Conservation (phyloP, 2,797 vertebrate species). For the Syncerus caffer region DNA sequence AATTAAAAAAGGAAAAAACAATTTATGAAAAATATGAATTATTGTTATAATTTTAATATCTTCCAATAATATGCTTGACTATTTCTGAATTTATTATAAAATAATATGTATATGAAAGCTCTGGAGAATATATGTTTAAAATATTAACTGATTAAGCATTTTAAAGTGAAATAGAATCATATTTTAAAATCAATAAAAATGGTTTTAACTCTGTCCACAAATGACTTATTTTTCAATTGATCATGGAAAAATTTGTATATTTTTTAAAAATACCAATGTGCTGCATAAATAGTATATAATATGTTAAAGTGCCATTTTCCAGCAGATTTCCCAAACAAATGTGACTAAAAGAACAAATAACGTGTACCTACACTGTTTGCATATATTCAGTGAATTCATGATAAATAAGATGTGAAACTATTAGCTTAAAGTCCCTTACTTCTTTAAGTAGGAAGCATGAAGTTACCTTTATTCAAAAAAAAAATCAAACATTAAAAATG, state of each 20-base stretch:
- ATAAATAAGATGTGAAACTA: conserved; percentile 18
- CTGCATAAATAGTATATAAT: not conserved
- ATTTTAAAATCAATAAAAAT: conserved; percentile 64
- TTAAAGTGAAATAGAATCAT: conserved; percentile 31
- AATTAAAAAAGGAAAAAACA: too few relatives aligned
- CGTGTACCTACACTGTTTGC: not conserved
- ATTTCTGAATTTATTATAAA: conserved; percentile 40
- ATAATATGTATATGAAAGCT: conserved; percentile 49
- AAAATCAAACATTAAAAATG: conserved; percentile 5
- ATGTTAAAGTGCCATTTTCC: conserved; percentile 8
- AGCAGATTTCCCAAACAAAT: not conserved
- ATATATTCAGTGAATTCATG: conserved; percentile 17
- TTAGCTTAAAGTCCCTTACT: not conserved
- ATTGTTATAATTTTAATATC: conserved; percentile 56
- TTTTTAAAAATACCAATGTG: not conserved
- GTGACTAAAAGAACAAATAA: not conserved
- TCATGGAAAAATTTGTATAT: not conserved
- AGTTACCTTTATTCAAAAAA: not conserved
- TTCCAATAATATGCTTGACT: conserved; percentile 7
- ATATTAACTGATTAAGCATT: conserved; percentile 49
- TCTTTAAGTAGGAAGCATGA: not conserved
- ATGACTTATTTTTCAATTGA: conserved; percentile 29
- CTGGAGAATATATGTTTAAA: conserved; percentile 49
- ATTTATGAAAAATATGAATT: conserved; percentile 57
- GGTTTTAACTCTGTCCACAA: conserved; percentile 22